A percentile compares a stretch with the other conserved stretches of the same genome.
These are phyloP conservation scores for Microctenopoma lineatum DNA, from an alignment of 2,797 vertebrate species.

Conservation along the genomic window DNA sequence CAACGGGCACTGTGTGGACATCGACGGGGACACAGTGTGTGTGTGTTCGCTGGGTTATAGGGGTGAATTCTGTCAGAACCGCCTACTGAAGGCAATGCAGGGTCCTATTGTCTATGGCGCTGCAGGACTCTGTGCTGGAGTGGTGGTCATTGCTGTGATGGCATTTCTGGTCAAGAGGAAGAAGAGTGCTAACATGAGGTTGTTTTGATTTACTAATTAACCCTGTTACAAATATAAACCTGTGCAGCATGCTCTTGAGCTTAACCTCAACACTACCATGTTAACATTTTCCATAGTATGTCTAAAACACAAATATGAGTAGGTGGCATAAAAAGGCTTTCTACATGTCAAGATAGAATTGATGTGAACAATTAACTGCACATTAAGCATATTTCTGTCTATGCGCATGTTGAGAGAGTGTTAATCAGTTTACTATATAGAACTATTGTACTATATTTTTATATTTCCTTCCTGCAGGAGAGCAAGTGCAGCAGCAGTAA, in stretches of 20 bases:
- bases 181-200: slow-evolving; percentile 67
- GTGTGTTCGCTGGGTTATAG: slow-evolving; percentile 80
- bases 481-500: slow-evolving; percentile 23
- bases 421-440: background rate
- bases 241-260: too few species aligned
- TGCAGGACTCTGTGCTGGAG: slow-evolving; percentile 41
- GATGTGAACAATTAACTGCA: background rate
- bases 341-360: background rate
- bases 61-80: slow-evolving; percentile 84
- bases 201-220: background rate
- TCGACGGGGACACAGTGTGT: slow-evolving; percentile 71
- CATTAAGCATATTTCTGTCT: background rate
- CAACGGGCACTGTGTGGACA: slow-evolving; percentile 80
- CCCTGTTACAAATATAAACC: background rate
- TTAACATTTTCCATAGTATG: background rate
- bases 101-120: slow-evolving; percentile 78
- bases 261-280: background rate
- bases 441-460: background rate
- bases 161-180: slow-evolving; percentile 73
- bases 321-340: background rate
- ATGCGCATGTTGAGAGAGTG: too few species aligned
- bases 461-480: slow-evolving; percentile 47
- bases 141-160: slow-evolving; percentile 76
- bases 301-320: background rate
- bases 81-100: slow-evolving; percentile 42